Evolutionary conservation across 2,797 vertebrate species (phyloP).

Genomic region (Notamacropus eugenii): DNA sequence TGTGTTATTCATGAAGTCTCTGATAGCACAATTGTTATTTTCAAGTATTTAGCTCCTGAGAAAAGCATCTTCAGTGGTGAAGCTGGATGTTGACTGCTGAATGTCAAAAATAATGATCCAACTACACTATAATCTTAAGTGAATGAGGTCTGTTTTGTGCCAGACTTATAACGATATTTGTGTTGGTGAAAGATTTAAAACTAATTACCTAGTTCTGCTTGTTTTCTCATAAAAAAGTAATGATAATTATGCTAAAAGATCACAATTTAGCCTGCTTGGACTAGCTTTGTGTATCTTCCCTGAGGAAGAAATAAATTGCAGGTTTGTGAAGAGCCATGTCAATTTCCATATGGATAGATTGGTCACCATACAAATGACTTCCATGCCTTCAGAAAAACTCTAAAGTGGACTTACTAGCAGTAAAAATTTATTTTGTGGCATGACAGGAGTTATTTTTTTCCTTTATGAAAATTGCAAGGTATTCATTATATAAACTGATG

Average conservation of each 20-base stretch:
- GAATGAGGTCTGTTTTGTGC: conserved; percentile 61
- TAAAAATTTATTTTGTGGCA: not conserved
- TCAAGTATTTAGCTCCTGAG: conserved; percentile 69
- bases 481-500: not conserved
- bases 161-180: conserved; percentile 67
- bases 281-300: conserved; percentile 28
- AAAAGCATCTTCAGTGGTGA: conserved; percentile 62
- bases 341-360: conserved; percentile 23
- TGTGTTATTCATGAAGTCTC: conserved; percentile 77
- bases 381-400: conserved; percentile 2
- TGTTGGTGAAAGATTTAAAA: conserved; percentile 61
- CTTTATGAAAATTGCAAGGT: conserved; percentile 27
- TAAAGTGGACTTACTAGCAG: conserved; percentile 23
- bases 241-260: conserved; percentile 51
- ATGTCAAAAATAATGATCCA: conserved; percentile 77
- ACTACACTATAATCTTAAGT: conserved; percentile 59
- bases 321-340: conserved; percentile 42
- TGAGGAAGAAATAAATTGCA: conserved; percentile 47
- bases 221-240: conserved; percentile 56
- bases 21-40: conserved; percentile 70
- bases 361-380: conserved; percentile 22
- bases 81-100: conserved; percentile 54
- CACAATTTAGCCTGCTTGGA: conserved; percentile 36
- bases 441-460: conserved; percentile 23
- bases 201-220: conserved; percentile 64